Base-by-base conservation (phyloP, 2,888 invertebrate genomes). In the Nomada fucata region DNA sequence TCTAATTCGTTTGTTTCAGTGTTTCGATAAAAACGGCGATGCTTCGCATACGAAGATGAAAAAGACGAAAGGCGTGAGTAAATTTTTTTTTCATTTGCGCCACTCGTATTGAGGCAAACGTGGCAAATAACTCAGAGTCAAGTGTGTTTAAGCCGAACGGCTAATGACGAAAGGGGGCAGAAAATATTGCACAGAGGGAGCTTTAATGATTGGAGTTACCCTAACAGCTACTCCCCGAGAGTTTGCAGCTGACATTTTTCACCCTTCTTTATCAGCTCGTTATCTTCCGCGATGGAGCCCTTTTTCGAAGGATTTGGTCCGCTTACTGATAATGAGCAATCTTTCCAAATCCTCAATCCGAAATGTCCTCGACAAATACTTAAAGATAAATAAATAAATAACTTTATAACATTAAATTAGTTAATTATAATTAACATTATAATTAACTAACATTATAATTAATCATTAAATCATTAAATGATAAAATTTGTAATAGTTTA, bases 181-280 rank as follows among this genome's bases (percentile, higher is more conserved):
- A 82, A 79, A 84, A 84, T 87, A 84, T 86, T 85, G 75, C 70
- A 68, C 63, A 59, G 83, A 79, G 82, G 82, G 61, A 60, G 82
- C 71, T 82, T 87, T 88, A 89, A 89, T 84, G 83, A 84, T 70
- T 69, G 60, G 74, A 82, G 84, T 85, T 84, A 81, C 78, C 78
- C 74, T 83, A 79, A 76, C 69, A 71, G 76, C 53, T 47, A 71
- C 52, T 20, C 77, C 76, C 70, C 77, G 74, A 86, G 74, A 78
- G 63, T 72, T 85, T 71, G 71, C 79, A 78, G 79, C 72, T 80
- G 81, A 83, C 72, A 80, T 77, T 80, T 78, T 75, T 63, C 63
- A 59, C 69, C 70, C 71, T 79, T 82, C 79, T 77, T 82, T 85
- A 85, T 84, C 84, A 77, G 75, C 73, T 82, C 77, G 65, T 86